These are phyloP conservation scores for Panthera tigris DNA, from an alignment of 2,113 vertebrate genomes.

Conservation along the genomic window DNA sequence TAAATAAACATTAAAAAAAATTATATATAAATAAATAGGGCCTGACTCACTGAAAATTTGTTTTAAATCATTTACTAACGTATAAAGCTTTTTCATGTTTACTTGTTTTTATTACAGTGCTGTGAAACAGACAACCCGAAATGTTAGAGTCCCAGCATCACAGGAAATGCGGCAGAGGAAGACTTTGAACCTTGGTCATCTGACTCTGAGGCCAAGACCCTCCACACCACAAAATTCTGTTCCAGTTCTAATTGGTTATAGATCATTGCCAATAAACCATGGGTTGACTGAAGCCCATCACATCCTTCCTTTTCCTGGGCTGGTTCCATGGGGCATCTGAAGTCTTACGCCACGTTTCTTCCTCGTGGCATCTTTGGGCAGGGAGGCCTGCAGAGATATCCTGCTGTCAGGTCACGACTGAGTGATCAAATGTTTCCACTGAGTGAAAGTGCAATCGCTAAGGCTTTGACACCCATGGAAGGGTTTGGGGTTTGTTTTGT, in stretches of 20 bases:
- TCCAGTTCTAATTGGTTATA: neutral
- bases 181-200: neutral
- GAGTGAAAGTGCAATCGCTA: too few relatives aligned
- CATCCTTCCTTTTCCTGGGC: neutral
- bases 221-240: neutral
- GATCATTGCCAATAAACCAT: neutral
- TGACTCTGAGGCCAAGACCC: neutral
- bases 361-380: neutral
- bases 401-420: accelerated
- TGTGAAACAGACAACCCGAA: neutral
- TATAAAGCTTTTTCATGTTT: neutral
- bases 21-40: neutral
- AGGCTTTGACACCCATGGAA: neutral
- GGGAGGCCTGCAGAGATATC: neutral
- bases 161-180: neutral
- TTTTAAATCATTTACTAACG: neutral
- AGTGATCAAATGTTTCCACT: neutral
- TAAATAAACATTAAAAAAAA: too few relatives aligned
- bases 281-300: neutral
- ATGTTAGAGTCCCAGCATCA: neutral
- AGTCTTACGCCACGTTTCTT: neutral
- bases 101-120: neutral
- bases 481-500: neutral
- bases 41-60: neutral
- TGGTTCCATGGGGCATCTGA: neutral